phyloP scores from a whole-genome alignment of 1,140 invertebrate genomes.

The Anoplolepis gracilipes region DNA sequence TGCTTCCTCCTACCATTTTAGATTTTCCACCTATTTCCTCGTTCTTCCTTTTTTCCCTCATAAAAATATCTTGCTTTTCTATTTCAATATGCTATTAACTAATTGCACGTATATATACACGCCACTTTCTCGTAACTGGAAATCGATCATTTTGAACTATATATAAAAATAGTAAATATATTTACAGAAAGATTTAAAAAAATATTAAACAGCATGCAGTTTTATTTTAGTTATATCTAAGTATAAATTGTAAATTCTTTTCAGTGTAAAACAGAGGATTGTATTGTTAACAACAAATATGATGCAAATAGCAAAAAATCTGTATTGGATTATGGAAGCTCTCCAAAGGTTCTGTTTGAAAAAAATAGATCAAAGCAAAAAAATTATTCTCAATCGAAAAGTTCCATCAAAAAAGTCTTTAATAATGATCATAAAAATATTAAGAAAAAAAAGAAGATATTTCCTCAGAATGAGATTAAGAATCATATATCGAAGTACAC shows the following conservation, averaged over 20 bases:
- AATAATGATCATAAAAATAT: neutral
- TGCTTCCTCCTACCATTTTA: too few species aligned
- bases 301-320: neutral
- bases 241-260: neutral
- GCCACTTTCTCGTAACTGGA: too few species aligned
- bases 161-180: neutral
- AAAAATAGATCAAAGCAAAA: conserved; percentile 4
- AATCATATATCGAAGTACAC: neutral
- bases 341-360: neutral
- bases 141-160: too few species aligned
- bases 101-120: too few species aligned
- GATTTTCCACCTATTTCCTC: too few species aligned
- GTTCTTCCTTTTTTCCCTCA: too few species aligned
- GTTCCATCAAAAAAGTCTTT: neutral
- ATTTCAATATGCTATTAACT: too few species aligned
- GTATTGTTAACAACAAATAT: neutral
- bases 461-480: neutral
- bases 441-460: neutral
- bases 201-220: neutral
- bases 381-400: neutral
- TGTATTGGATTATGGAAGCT: neutral
- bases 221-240: neutral
- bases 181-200: neutral
- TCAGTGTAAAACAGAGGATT: conserved; percentile 11
- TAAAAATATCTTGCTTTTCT: too few species aligned